Conservation (phyloP, 1,140 invertebrate genomes). For the Drosophila fuyamai region DNA sequence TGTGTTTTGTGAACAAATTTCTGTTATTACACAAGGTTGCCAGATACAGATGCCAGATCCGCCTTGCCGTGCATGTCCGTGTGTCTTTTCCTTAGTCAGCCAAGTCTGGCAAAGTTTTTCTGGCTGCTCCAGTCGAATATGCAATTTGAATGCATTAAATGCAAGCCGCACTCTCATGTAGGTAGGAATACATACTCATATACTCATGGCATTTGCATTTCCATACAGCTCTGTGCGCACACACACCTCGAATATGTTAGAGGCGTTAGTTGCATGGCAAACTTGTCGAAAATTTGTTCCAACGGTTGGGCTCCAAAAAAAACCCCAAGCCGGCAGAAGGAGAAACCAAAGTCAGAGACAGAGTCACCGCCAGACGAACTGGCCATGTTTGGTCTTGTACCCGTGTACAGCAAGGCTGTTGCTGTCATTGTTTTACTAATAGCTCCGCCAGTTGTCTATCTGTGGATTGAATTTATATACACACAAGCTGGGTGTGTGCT, state of each 20-base stretch:
- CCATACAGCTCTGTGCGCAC: background rate
- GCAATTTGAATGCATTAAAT: constrained; percentile 66
- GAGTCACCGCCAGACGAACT: constrained; percentile 57
- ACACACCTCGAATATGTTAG: constrained; percentile 35
- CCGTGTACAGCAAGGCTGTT: constrained; percentile 75
- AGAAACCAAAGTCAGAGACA: constrained; percentile 42
- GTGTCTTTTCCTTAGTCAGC: constrained; percentile 34
- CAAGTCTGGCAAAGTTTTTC: constrained; percentile 46
- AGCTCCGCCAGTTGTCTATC: constrained; percentile 68
- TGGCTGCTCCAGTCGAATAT: constrained; percentile 55
- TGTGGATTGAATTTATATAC: constrained; percentile 27
- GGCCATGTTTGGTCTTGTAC: constrained; percentile 64
- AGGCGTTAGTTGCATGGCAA: constrained; percentile 48
- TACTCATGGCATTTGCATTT: constrained; percentile 25
- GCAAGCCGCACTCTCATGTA: constrained; percentile 40
- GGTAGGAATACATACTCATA: constrained; percentile 17
- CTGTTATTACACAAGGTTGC: constrained; percentile 40
- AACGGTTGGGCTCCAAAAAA: constrained; percentile 17
- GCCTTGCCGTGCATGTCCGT: constrained; percentile 1
- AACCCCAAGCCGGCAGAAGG: constrained; percentile 24
- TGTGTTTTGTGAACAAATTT: constrained; percentile 37
- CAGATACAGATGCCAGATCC: constrained; percentile 31
- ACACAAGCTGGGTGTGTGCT: constrained; percentile 26
- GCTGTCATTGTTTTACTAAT: constrained; percentile 79
- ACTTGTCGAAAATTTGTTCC: constrained; percentile 53